Evolutionary conservation across 2,797 vertebrate species (phyloP), one percentile per base, ranked within the genome.

Genomic region (Poeciliopsis presidionis): DNA sequence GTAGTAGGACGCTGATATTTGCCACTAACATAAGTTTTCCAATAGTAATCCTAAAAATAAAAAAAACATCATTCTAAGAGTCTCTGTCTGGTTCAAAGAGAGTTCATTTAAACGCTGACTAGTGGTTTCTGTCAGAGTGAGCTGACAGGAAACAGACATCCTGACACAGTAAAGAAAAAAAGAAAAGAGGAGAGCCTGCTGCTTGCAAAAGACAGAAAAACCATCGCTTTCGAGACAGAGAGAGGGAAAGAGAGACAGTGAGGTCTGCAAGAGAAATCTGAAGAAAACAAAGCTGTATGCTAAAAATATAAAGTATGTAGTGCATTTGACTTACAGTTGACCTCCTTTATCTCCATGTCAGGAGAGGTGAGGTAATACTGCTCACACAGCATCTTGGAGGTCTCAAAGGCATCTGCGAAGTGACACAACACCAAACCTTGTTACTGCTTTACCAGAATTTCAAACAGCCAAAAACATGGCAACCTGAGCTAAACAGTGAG

Each of bases 321-420:
- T 73, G 71, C 71, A 20, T 6, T 76, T 28, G 49, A 89, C 97
- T 97, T 94, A 99, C 98, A 96, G 49, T 99, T 99, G 75, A 98
- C 93, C 95, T 98, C 92, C 73, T 86, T 97, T 87, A 99, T 96
- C 81, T 97, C 95, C 94, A 99, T 91, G 71, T 99, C 97, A 41
- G 98, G 98, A 72, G 97, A 98, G 25, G 96, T 96, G 84, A 99
- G 94, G 83, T 99, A 99, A 94, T 99, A 99, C 92, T 99, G 98
- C 90, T 99, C 98, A 94, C 98, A 99, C 76, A 99, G 95, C 97
- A 99, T 93, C 91, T 96, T 97, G 51, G 98, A 93, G 39, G 95
- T 96, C 86, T 98, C 96, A 81, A 96, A 99, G 41, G 98, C 98
- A 94, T 99, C 98, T 99, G 88, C 46, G 95, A 47, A 73, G 67